These are phyloP conservation scores for Nineta flava DNA, from an alignment of 2,888 invertebrate species.

Conservation along the genomic window DNA sequence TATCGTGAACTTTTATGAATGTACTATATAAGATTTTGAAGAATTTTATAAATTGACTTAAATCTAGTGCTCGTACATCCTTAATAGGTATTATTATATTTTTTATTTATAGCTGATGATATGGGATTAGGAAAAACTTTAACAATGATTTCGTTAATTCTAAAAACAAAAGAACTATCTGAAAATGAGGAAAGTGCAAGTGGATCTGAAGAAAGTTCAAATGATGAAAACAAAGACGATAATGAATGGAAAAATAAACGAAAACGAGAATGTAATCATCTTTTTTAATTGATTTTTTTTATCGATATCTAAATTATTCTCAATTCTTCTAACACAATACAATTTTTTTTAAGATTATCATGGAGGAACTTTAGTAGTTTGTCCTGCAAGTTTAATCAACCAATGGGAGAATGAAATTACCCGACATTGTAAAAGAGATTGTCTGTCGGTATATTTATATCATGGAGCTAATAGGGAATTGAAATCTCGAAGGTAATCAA, in stretches of 20 bases:
- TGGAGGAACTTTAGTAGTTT: conserved; percentile 76
- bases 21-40: no score
- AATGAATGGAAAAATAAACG: conserved; percentile 8
- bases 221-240: conserved; percentile 17
- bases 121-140: conserved; percentile 76
- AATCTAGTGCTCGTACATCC: no score
- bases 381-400: conserved; percentile 77
- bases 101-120: conserved; percentile 54
- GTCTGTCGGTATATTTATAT: conserved; percentile 50
- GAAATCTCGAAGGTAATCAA: conserved; percentile 30
- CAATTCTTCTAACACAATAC: neutral
- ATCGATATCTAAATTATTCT: neutral
- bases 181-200: conserved; percentile 24
- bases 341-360: neutral
- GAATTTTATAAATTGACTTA: no score
- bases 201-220: conserved; percentile 17
- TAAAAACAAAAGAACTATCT: conserved; percentile 34
- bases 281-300: conserved; percentile 2
- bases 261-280: conserved; percentile 9
- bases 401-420: conserved; percentile 80
- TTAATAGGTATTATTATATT: no score
- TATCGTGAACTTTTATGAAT: no score
- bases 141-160: conserved; percentile 61
- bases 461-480: conserved; percentile 66
- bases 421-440: conserved; percentile 40